Evolutionary conservation across 2,888 invertebrate species (phyloP), one percentile per base, ranked within the genome.

Genomic region (Onthophagus sagittarius): DNA sequence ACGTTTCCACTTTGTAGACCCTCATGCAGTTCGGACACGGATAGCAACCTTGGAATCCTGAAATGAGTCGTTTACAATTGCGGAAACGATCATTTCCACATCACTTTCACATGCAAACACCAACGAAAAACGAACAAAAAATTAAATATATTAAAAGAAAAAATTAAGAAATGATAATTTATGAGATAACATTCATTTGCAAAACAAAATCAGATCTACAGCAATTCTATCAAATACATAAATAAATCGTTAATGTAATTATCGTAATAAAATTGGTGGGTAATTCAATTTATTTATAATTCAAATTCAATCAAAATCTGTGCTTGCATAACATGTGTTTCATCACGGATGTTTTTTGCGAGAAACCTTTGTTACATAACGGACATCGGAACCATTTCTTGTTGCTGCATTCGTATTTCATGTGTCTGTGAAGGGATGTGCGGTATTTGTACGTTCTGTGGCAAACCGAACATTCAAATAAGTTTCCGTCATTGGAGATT

Each of bases 1-100:
- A 87, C 83, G 86, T 86, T 82, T 88, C 86, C 78, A 75, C 69
- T 63, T 90, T 90, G 87, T 93, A 94, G 75, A 90, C 71, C 53
- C 73, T 73, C 65, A 70, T 39, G 53, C 75, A 75, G 69, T 73
- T 70, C n/a, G 75, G 73, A 53, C 75, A 75, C 15, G 72, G 65
- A 14, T 64, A 39, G 31, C 23, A 23, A 31, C 67, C 31, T 31
- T 67, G 67, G 23, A 67, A 31, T n/a, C 67, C 67, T 67, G 67
- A 67, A 67, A 67, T 23, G 15, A 67, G 32, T 67, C 67, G 67
- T 67, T 67, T 67, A 67, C 23, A 31, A 67, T 3, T 67, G n/a
- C 32, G 15, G 39, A 53, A 64, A n/a, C 31, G 9, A 15, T 67
- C 32, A 15, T 31, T 67, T 23, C 7, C 7, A 67, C 23, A 32